Evolutionary conservation across 2,797 vertebrate species (phyloP).

Genomic region (Helostoma temminkii): DNA sequence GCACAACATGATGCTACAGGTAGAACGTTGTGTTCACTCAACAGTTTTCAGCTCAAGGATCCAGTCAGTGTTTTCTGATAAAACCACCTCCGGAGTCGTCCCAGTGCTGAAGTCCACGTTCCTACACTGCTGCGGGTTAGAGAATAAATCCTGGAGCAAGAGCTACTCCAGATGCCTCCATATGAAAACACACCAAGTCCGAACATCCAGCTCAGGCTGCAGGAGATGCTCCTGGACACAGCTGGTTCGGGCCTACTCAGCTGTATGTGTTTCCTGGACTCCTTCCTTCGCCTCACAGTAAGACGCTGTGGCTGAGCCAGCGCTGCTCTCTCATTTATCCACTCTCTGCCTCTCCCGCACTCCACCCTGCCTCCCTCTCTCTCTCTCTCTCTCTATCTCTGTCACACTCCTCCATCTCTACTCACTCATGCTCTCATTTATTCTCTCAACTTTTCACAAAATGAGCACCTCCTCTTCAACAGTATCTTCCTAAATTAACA

Average conservation of each 20-base stretch:
- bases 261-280: slow-evolving; percentile 53
- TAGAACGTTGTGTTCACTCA: slow-evolving; percentile 13
- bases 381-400: slow-evolving; percentile 21
- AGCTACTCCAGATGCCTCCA: slow-evolving; percentile 44
- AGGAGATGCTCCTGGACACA: slow-evolving; percentile 52
- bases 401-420: slow-evolving; percentile 55
- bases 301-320: slow-evolving; percentile 73
- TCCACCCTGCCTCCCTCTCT: slow-evolving; percentile 3
- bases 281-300: slow-evolving; percentile 64
- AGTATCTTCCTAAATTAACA: slow-evolving; percentile 18
- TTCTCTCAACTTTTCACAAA: slow-evolving; percentile 42
- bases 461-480: slow-evolving; percentile 13
- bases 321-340: slow-evolving; percentile 67
- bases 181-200: slow-evolving; percentile 42
- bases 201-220: slow-evolving; percentile 46
- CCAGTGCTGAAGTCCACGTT: slow-evolving; percentile 39
- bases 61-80: slow-evolving; percentile 2
- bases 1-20: slow-evolving; percentile 47
- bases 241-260: slow-evolving; percentile 41
- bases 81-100: slow-evolving; percentile 13
- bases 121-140: slow-evolving; percentile 52
- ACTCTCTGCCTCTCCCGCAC: slow-evolving; percentile 50
- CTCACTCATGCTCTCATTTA: slow-evolving; percentile 16
- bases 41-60: slow-evolving; percentile 18
- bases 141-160: slow-evolving; percentile 45